phyloP scores from a whole-genome alignment of 2,113 vertebrate genomes.

The Dinomys branickii region DNA sequence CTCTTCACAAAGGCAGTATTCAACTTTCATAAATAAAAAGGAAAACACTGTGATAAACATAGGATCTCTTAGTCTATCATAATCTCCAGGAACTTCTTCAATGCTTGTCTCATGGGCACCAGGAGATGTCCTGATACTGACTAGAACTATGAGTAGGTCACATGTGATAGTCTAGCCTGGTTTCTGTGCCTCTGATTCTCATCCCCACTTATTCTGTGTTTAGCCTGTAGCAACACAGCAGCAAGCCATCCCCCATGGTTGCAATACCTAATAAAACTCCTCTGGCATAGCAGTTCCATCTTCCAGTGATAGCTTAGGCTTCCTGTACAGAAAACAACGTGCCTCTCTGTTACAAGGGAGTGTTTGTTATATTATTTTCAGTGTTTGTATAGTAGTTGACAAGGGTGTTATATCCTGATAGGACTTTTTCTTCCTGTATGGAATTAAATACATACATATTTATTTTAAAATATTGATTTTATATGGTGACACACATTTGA shows the following conservation, averaged over 20 bases:
- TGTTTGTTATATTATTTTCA: conserved; percentile 2
- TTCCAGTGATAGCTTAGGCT: neutral
- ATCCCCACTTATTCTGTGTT: neutral
- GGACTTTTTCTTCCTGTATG: neutral
- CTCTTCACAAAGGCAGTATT: neutral
- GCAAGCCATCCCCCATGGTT: neutral
- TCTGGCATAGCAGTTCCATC: conserved; percentile 32
- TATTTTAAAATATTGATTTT: neutral
- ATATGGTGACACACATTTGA: neutral
- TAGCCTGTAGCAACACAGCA: neutral
- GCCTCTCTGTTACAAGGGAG: neutral
- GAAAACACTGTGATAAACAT: neutral
- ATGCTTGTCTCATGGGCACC: neutral
- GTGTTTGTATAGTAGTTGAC: neutral
- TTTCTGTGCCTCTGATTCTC: neutral
- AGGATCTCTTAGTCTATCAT: neutral
- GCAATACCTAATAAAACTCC: neutral
- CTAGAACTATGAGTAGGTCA: neutral
- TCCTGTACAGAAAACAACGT: neutral
- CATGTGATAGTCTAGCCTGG: neutral
- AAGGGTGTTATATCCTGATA: neutral
- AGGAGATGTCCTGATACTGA: neutral
- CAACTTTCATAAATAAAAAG: neutral
- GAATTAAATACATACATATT: neutral
- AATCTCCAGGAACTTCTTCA: neutral